Evolutionary conservation across 2,797 vertebrate species (phyloP), one percentile per base, ranked within the genome.

Genomic region (Coracias cyanogaster): DNA sequence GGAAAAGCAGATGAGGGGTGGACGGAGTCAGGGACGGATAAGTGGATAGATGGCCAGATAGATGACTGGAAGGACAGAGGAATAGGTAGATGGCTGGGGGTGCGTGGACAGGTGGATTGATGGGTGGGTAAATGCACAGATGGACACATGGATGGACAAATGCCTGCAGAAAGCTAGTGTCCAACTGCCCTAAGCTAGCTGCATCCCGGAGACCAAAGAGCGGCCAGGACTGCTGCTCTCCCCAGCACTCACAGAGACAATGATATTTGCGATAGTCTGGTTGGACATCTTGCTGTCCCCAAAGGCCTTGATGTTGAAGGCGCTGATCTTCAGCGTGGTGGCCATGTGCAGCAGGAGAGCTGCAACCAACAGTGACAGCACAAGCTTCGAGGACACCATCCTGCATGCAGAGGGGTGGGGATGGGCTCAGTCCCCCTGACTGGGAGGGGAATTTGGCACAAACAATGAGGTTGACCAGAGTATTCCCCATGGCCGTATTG

Each of bases 221-320:
- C 0, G 8, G 24, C 62, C 66, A 39, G 41, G 14, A 43, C 62
- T 18, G 13, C 52, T 71, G 4, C 66, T 51, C 15, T 67, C 20
- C 46, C 28, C 33, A 2, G 9, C n/a, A 96, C 97, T 97, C 71
- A 98, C 98, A 41, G 83, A 81, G 65, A 96, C 67, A 2, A 98
- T 97, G 91, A 97, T 77, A 17, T 54, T 62, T 8, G 95, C 77
- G 0, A 98, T 7, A 1, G 98, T 98, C 43, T 86, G 70, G 46
- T 98, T 98, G 89, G 97, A 96, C 89, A 98, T 97, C 89, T 98
- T 98, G 74, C 69, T 57, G 51, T 98, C 98, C 74, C 98, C 98
- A 10, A 98, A 98, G 0, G 49, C 28, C 88, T 2, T 94, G 95
- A 98, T 98, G 89, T 98, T 98, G 96, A 98, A 98, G 31, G 98